Base-by-base conservation (phyloP, 2,113 vertebrate species). In the Aegypius monachus region DNA sequence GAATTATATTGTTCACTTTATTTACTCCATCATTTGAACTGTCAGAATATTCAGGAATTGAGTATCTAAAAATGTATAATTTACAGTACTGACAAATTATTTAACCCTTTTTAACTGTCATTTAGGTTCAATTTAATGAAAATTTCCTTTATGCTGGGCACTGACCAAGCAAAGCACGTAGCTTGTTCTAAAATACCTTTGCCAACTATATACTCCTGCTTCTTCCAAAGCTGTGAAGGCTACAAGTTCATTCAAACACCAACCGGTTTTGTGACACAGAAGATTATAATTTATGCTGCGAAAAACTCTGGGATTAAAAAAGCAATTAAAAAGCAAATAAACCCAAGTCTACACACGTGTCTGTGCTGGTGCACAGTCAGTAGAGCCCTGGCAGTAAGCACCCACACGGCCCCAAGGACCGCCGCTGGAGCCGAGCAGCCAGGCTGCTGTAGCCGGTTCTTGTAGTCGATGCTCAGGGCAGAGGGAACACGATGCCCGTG, bases 401-500 rank as follows among this genome's bases (percentile, higher is more conserved):
- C 10, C 6, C 20, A 10, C 25, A 47, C 0, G 6, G 13, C 31
- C 45, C 34, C 20, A 13, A 2, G 36, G 52, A 15, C 15, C 26
- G 27, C 25, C 26, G 29, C 31, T 55, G 71, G 31, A 63, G 18
- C 17, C 0, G 13, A 34, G n/a, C 4, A 58, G 18, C n/a, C 47
- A 66, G 83, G 26, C 12, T 88, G 42, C 22, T 31, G 43, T 3
- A 38, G 43, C 19, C 52, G 34, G 1, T 10, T 74, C 55, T 16
- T 43, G 40, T 11, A 31, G 56, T 6, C 1, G 12, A 32, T 26
- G 32, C 26, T 47, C 47, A 72, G 42, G 58, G 61, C 11, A 75
- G 53, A 65, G 55, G 18, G 11, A 42, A 53, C 10, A 13, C 22
- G 42, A 50, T 13, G 34, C 8, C 61, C 1, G 0, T 50, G 40